These are phyloP conservation scores for Lacerta agilis DNA, from an alignment of 2,797 vertebrate species.

Conservation along the genomic window DNA sequence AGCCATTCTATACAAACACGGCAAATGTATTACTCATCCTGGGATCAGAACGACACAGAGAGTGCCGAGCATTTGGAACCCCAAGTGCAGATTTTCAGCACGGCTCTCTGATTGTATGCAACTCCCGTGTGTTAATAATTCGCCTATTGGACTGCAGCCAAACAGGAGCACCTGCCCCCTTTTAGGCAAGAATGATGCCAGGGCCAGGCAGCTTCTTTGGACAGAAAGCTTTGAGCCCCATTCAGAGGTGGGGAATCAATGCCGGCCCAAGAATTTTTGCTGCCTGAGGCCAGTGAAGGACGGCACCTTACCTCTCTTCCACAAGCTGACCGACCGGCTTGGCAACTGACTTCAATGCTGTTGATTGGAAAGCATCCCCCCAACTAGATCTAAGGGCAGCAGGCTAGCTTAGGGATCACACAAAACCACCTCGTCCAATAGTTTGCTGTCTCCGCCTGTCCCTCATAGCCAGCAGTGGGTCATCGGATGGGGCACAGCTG, in stretches of 20 bases:
- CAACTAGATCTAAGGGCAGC: not conserved
- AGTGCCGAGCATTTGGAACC: not conserved
- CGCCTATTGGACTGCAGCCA: not conserved
- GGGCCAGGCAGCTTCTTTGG: not conserved
- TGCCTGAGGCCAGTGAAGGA: not conserved
- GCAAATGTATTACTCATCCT: conserved; percentile 28
- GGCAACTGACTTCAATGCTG: not conserved
- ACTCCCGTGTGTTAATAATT: not conserved
- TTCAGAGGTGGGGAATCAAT: not conserved
- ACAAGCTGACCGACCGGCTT: not conserved
- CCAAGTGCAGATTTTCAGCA: not conserved
- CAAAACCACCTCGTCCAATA: not conserved
- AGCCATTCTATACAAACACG: conserved; percentile 47
- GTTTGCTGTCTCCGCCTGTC: not conserved
- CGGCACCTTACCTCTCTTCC: not conserved
- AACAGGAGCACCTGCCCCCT: not conserved
- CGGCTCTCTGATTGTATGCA: not conserved
- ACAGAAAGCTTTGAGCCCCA: not conserved
- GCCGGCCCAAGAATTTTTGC: not conserved
- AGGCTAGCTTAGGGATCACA: not conserved
- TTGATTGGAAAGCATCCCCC: not conserved
- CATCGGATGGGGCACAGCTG: too few species aligned
- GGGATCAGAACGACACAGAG: not conserved
- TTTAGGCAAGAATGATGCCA: not conserved
- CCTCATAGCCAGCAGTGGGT: too few species aligned